Evolutionary conservation across 2,888 invertebrate genomes (phyloP).

Genomic region (Chaetoderma sp.): DNA sequence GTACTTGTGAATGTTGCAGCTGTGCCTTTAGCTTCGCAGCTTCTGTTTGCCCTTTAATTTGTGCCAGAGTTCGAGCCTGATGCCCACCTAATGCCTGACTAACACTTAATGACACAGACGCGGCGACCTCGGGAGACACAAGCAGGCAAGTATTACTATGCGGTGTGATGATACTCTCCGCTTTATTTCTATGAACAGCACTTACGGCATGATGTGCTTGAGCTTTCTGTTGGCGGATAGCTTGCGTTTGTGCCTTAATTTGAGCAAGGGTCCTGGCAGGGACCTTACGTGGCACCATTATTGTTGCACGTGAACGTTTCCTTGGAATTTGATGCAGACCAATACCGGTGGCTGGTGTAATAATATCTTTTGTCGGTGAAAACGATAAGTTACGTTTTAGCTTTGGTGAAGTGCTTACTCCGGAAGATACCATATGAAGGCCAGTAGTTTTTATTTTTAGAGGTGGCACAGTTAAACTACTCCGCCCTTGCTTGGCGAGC

Average conservation of each 20-base stretch:
- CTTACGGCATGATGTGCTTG: conserved; percentile 4
- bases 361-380: too few species aligned
- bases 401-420: too few species aligned
- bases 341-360: too few species aligned
- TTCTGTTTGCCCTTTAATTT: conserved; percentile 54
- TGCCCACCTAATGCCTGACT: conserved; percentile 22
- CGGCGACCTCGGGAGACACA: conserved; percentile 3
- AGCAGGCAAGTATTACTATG: conserved; percentile 1
- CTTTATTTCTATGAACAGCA: not conserved
- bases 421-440: too few species aligned
- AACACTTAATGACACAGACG: not conserved
- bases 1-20: too few species aligned
- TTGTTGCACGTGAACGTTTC: too few species aligned
- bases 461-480: too few species aligned
- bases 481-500: too few species aligned
- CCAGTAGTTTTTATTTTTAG: too few species aligned
- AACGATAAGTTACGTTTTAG: too few species aligned
- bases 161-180: not conserved
- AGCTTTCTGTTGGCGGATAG: conserved; percentile 44
- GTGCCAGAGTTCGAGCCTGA: conserved; percentile 61
- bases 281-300: too few species aligned
- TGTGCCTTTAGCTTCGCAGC: conserved; percentile 7
- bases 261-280: conserved; percentile 53
- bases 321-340: too few species aligned
- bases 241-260: conserved; percentile 56